Percentiles rank a stretch among this genome's conserved stretches.
Evolutionary conservation across 2,113 vertebrate species (phyloP).

Genomic region (Tilapia sparmanii): DNA sequence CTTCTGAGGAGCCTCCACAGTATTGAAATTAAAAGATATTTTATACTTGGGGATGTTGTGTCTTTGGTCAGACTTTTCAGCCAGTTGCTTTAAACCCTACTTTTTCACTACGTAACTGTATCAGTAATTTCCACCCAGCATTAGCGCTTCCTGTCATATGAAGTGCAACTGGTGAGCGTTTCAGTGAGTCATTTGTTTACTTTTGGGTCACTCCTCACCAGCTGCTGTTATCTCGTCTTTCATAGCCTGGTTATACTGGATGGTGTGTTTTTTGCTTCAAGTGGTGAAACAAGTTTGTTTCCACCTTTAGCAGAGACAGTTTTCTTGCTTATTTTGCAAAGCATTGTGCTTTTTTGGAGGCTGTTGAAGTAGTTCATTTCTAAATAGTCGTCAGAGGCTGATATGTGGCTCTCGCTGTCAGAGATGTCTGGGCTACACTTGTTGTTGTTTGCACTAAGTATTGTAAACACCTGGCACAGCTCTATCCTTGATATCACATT

Average conservation of each 20-base stretch:
- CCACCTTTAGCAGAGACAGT: background rate
- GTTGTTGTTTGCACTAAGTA: background rate
- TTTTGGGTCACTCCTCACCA: background rate
- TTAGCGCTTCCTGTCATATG: background rate
- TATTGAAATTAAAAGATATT: background rate
- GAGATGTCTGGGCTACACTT: background rate
- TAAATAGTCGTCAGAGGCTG: background rate
- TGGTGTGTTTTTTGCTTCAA: background rate
- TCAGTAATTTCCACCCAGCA: background rate
- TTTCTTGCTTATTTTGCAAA: background rate
- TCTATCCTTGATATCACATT: background rate
- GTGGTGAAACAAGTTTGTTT: background rate
- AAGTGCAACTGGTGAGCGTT: background rate
- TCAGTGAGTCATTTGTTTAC: background rate
- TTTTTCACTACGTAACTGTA: background rate
- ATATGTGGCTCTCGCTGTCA: background rate
- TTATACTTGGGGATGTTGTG: background rate
- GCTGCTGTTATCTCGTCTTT: background rate
- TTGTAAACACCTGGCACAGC: background rate
- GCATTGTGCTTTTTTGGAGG: background rate
- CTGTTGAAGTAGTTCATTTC: background rate
- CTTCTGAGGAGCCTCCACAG: background rate
- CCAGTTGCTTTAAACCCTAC: background rate
- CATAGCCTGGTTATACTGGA: background rate
- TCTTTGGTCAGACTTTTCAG: background rate